Base-by-base conservation (phyloP, 2,888 invertebrate species). In the Psococerastis gibbosa region DNA sequence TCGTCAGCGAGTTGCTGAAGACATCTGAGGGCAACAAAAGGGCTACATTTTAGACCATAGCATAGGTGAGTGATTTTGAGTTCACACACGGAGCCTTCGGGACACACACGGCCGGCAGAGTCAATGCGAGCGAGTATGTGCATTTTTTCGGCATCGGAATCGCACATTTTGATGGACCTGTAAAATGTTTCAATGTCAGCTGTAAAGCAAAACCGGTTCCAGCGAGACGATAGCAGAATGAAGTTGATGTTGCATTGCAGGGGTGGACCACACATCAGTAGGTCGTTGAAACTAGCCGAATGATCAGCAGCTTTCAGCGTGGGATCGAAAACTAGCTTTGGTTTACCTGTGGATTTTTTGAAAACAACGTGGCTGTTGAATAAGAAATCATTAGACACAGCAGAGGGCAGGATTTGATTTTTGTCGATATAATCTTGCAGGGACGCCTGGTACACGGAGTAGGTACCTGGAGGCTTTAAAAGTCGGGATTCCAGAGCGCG, bases 1-100 rank as follows among this genome's bases (percentile, higher is more conserved):
- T 48, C 46, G 1, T 23, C 3, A 5, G 46, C 48, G 17, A 52
- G 33, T 27, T 51, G 50, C 22, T 49, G 34, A 8, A 51, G 23
- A 22, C 42, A 41, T 31, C 48, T 15, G 8, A 44, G 43, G 6
- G 52, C 46, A 6, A 48, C 18, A 35, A 33, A 52, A 6, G 52
- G 49, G 9, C 47, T 48, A 16, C 46, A 43, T 20, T 46, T 45
- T 4, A 48, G 46, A 5, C 52, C 52, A 41, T 51, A 52, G 1
- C 49, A 50, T 5, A 51, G 48, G 3, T 48, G 49, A 3, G 18
- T 32, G 2, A 49, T 42, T 15, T 48, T 32, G 23, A 41, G 51
- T 2, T 47, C 45, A 9, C 42, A 16, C 2, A 51, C 17, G 3
- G 47, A 42, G 3, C 46, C 16, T 15, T 35, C 27, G 11, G 27